phyloP scores from a whole-genome alignment of 1,140 invertebrate species.

The Trichoplusia ni region DNA sequence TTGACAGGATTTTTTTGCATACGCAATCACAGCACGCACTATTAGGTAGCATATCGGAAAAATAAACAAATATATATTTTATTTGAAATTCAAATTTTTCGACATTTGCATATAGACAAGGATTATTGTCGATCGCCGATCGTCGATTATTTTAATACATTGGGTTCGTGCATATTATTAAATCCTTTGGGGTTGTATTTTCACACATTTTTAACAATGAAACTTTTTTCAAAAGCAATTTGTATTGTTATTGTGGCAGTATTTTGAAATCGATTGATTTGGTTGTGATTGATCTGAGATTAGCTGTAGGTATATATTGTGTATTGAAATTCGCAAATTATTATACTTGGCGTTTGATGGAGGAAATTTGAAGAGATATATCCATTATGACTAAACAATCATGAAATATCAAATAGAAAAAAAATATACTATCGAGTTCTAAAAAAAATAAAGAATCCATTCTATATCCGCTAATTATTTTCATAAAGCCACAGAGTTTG shows the following conservation, averaged over 20 bases:
- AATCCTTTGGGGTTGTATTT: slow-evolving; percentile 24
- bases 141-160: slow-evolving; percentile 60
- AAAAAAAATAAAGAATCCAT: no score
- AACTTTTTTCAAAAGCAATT: slow-evolving; percentile 24
- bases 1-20: slow-evolving; percentile 63
- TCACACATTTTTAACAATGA: slow-evolving; percentile 27
- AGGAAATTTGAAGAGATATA: no score
- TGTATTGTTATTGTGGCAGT: slow-evolving; percentile 8
- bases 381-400: no score
- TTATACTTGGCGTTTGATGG: no score
- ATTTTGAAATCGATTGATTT: neutral
- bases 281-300: neutral
- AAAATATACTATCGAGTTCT: no score
- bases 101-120: slow-evolving; percentile 73
- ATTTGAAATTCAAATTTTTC: slow-evolving; percentile 72
- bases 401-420: no score
- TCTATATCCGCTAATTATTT: no score
- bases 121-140: slow-evolving; percentile 69
- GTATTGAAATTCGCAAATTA: no score
- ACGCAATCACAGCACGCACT: slow-evolving; percentile 51
- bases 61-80: slow-evolving; percentile 58
- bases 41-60: slow-evolving; percentile 56
- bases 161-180: slow-evolving; percentile 28
- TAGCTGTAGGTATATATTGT: neutral
- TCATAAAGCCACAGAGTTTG: no score